These are phyloP conservation scores for Myxocyprinus asiaticus DNA, from an alignment of 2,113 vertebrate genomes.

Conservation along the genomic window DNA sequence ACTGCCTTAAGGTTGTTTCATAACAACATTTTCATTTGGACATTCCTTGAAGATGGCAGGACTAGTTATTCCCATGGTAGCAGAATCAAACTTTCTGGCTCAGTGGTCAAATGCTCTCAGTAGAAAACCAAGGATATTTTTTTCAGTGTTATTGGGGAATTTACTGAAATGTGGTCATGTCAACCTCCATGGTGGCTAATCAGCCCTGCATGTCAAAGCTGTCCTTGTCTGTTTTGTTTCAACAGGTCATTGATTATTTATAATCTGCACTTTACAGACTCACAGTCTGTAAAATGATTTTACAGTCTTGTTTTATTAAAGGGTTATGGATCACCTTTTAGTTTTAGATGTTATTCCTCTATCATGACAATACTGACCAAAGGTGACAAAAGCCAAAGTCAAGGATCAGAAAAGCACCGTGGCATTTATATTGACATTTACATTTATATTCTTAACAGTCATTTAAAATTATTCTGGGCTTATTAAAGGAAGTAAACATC, in stretches of 20 bases:
- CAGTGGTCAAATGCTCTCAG: background rate
- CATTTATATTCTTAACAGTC: background rate
- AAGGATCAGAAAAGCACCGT: background rate
- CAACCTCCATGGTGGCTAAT: background rate
- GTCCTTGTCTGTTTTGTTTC: background rate
- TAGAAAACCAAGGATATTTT: background rate
- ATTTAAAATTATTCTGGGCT: background rate
- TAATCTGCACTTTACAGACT: constrained; percentile 6
- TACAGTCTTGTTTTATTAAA: background rate
- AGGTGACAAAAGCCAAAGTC: background rate
- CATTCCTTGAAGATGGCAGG: background rate
- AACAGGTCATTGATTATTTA: background rate
- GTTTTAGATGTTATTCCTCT: background rate
- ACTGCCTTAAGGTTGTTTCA: constrained; percentile 9
- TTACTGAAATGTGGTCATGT: background rate
- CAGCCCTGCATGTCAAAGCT: background rate
- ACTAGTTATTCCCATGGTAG: background rate
- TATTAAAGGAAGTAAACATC: background rate
- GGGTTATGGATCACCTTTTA: background rate
- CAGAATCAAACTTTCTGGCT: background rate
- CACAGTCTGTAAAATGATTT: no score
- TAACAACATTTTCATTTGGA: background rate
- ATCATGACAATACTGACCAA: background rate
- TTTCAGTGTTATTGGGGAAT: background rate
- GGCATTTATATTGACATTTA: no score